Conservation (phyloP, 2,888 invertebrate species). For the Apoderus coryli region DNA sequence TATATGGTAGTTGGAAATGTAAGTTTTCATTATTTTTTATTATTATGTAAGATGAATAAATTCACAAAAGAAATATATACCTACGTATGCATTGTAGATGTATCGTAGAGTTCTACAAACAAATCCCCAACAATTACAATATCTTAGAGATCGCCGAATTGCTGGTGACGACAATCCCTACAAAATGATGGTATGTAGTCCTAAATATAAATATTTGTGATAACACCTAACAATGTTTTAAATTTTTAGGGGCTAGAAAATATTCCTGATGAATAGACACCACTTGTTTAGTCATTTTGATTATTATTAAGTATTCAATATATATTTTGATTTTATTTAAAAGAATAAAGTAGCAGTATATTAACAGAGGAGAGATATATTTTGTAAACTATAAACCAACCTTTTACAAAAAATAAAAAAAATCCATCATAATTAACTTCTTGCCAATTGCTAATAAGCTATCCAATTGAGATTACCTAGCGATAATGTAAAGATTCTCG, state of each 20-base stretch:
- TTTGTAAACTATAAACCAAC: no score
- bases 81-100: constrained; percentile 13
- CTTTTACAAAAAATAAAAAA: no score
- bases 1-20: constrained; percentile 44
- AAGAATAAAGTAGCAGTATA: no score
- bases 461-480: no score
- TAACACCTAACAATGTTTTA: not conserved
- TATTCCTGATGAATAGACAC: constrained; percentile 37
- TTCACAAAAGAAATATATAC: not conserved
- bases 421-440: no score
- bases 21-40: constrained; percentile 13
- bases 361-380: no score
- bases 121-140: constrained; percentile 39
- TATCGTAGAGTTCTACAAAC: constrained; percentile 40
- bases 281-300: constrained; percentile 1
- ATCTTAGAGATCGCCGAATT: constrained; percentile 46
- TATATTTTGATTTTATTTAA: no score
- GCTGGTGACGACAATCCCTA: constrained; percentile 48
- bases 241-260: constrained; percentile 41
- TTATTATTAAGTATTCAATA: no score
- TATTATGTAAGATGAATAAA: constrained; percentile 3
- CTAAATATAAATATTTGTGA: constrained; percentile 3
- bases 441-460: no score
- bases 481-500: no score
- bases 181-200: constrained; percentile 30